Conservation (phyloP, 2,888 invertebrate genomes). For the Oxytorus armatus region DNA sequence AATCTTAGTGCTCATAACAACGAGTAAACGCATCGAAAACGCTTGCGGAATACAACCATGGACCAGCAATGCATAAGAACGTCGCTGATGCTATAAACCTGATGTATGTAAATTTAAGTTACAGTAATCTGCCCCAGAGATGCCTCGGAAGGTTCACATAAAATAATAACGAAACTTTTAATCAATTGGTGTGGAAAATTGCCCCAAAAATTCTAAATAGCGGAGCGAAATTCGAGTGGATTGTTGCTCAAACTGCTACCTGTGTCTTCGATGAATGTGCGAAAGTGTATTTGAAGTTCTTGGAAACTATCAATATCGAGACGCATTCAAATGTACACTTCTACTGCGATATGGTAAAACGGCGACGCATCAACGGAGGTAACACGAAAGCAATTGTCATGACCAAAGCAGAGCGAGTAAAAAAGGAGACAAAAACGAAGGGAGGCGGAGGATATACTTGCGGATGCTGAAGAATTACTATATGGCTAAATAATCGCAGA, state of each 20-base stretch:
- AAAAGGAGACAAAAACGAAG: too few species aligned
- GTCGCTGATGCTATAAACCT: neutral
- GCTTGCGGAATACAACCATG: neutral
- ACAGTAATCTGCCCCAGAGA: constrained; percentile 1
- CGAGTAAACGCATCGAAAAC: constrained; percentile 10
- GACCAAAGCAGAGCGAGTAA: too few species aligned
- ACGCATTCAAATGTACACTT: neutral
- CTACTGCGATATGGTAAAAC: too few species aligned
- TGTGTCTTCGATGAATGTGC: neutral
- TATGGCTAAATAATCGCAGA: too few species aligned
- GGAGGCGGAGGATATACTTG: too few species aligned
- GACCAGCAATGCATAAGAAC: neutral
- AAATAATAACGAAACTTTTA: too few species aligned
- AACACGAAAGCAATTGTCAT: too few species aligned
- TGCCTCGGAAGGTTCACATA: neutral
- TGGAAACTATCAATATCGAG: neutral
- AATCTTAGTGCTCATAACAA: neutral
- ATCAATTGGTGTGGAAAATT: neutral
- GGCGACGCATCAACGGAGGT: too few species aligned
- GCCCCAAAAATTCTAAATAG: neutral
- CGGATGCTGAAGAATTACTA: too few species aligned
- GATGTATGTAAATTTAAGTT: neutral
- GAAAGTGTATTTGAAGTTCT: neutral
- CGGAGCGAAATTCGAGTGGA: neutral
- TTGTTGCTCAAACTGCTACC: neutral